Base-by-base conservation (phyloP, 1,140 invertebrate species). In the Heliconius congener region DNA sequence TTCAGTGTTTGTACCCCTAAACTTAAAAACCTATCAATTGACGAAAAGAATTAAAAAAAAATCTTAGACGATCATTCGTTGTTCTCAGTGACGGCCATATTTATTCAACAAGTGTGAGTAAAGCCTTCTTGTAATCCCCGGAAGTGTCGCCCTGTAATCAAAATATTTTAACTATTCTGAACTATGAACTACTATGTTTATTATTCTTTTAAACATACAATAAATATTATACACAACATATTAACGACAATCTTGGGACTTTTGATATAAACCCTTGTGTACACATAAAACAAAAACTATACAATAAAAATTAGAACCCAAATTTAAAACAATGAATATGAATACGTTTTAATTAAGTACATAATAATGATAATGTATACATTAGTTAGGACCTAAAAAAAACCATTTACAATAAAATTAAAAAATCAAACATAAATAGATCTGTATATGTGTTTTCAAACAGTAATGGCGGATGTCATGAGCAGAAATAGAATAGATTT, bases 71-170 rank as follows among this genome's bases (percentile, higher is more conserved):
- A 84, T 80, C 74, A 84, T 84, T 85, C 85, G 87, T 82, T 87
- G 88, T 76, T 84, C 90, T 86, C 86, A 83, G 82, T 77, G 77
- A 82, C 79, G 79, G 82, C 74, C 81, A 74, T 83, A 89, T 88
- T 96, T 96, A 96, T 95, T 96, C 95, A 95, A 98, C 96, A 87
- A 98, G 95, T 84, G 97, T 96, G 88, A 98, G 95, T 86, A 99
- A 96, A 86, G 98, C 96, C 94, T 96, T 97, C 95, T 97, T 98
- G 96, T 98, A 98, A 96, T 99, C 97, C 81, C 98, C 98, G 85
- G 97, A 98, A 79, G 98, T 98, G 93, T 99, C 98, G 84, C 96
- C 97, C 97, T 98, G 96, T 81, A 97, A 96, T 83, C 89, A 93
- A 93, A 94, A 93, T 83, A 85, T 81, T 87, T 86, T 80, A 52